These are phyloP conservation scores for Balearica regulorum DNA, from an alignment of 2,797 vertebrate genomes.

Conservation along the genomic window DNA sequence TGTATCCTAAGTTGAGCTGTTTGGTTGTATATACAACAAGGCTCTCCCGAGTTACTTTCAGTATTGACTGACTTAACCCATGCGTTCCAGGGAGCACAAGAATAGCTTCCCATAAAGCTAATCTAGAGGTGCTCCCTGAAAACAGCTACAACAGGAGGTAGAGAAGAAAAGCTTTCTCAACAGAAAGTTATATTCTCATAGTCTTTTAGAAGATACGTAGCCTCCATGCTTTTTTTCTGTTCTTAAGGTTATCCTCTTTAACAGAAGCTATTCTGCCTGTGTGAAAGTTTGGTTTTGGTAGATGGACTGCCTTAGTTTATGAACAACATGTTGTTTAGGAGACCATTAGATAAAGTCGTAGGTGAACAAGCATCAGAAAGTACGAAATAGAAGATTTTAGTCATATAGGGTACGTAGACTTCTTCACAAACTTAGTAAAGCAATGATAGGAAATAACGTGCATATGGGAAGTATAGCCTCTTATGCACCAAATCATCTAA, in stretches of 20 bases:
- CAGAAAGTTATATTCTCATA: background rate
- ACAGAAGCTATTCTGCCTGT: background rate
- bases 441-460: background rate
- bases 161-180: background rate
- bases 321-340: background rate
- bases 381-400: background rate
- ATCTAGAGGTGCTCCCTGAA: background rate
- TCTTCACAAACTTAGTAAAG: background rate
- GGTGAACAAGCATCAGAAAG: background rate
- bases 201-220: background rate
- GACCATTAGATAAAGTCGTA: background rate
- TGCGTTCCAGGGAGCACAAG: background rate
- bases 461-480: background rate
- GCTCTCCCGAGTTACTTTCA: background rate
- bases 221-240: background rate
- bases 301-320: background rate
- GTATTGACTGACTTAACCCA: accelerated
- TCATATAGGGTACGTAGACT: background rate
- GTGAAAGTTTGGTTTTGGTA: background rate
- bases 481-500: background rate
- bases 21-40: background rate
- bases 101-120: background rate
- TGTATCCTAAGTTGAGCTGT: background rate
- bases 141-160: accelerated
- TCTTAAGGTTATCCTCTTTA: background rate